These are phyloP conservation scores for Catharus bicknelli DNA, from an alignment of 2,113 vertebrate species.

Conservation along the genomic window DNA sequence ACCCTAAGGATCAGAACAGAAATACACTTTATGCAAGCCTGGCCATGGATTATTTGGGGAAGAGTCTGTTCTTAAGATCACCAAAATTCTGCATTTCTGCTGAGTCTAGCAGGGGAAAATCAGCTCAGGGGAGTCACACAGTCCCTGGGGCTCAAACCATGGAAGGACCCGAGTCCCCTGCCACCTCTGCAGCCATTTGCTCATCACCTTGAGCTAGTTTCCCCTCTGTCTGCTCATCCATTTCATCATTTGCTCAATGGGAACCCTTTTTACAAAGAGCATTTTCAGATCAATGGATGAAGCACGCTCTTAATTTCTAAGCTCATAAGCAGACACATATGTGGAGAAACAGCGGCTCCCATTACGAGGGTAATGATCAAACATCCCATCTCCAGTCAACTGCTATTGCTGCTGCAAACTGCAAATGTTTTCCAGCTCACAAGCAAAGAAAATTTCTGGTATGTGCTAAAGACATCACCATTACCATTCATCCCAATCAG, in stretches of 20 bases:
- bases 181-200: background rate
- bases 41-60: background rate
- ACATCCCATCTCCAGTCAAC: constrained; percentile 12
- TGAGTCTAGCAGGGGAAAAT: background rate
- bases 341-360: background rate
- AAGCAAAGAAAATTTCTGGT: constrained; percentile 40
- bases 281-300: constrained; percentile 48
- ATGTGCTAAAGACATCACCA: constrained; percentile 38
- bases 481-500: constrained; percentile 54
- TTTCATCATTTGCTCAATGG: constrained; percentile 2
- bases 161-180: accelerated
- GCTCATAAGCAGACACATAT: background rate
- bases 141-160: accelerated
- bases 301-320: constrained; percentile 38
- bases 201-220: background rate
- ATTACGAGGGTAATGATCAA: constrained; percentile 25
- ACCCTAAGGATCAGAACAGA: background rate
- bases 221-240: constrained; percentile 13
- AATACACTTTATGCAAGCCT: background rate
- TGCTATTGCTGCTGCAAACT: background rate
- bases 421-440: constrained; percentile 17
- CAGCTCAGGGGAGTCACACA: background rate
- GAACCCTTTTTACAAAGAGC: constrained; percentile 30
- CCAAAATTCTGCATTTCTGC: background rate
- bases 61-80: background rate